These are phyloP conservation scores for Scaptomyza hsui DNA, from an alignment of 1,140 invertebrate species.

Conservation along the genomic window DNA sequence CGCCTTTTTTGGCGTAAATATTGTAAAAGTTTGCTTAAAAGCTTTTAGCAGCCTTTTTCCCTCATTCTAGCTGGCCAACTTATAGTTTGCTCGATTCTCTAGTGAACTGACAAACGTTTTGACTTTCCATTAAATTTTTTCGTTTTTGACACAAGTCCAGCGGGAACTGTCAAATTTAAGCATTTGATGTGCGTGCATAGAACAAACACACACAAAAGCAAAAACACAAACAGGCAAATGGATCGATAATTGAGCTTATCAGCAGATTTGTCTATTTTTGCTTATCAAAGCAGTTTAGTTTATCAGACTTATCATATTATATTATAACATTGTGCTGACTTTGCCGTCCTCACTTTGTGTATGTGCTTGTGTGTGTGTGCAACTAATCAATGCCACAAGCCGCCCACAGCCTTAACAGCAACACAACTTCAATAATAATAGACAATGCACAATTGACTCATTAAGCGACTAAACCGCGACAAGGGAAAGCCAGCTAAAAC, in stretches of 20 bases:
- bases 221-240: slow-evolving; percentile 4
- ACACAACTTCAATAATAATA: slow-evolving; percentile 34
- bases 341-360: too few relatives aligned
- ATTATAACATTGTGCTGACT: slow-evolving; percentile 70
- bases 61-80: not conserved
- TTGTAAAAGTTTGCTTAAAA: slow-evolving; percentile 72
- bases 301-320: slow-evolving; percentile 67
- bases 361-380: slow-evolving; percentile 15
- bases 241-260: slow-evolving; percentile 79
- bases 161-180: slow-evolving; percentile 45
- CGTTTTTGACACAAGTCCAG: slow-evolving; percentile 19
- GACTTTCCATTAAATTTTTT: slow-evolving; percentile 37
- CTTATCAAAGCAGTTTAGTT: slow-evolving; percentile 73
- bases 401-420: slow-evolving; percentile 30
- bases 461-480: slow-evolving; percentile 78
- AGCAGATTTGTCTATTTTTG: slow-evolving; percentile 62
- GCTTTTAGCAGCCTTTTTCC: slow-evolving; percentile 61
- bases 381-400: slow-evolving; percentile 69
- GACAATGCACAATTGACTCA: slow-evolving; percentile 73
- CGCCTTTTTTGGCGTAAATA: slow-evolving; percentile 51
- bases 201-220: not conserved
- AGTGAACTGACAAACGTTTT: slow-evolving; percentile 44
- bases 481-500: slow-evolving; percentile 49
- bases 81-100: slow-evolving; percentile 18
- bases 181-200: slow-evolving; percentile 16